Evolutionary conservation across 2,888 invertebrate genomes (phyloP).

Genomic region (Sarcophaga variegata): DNA sequence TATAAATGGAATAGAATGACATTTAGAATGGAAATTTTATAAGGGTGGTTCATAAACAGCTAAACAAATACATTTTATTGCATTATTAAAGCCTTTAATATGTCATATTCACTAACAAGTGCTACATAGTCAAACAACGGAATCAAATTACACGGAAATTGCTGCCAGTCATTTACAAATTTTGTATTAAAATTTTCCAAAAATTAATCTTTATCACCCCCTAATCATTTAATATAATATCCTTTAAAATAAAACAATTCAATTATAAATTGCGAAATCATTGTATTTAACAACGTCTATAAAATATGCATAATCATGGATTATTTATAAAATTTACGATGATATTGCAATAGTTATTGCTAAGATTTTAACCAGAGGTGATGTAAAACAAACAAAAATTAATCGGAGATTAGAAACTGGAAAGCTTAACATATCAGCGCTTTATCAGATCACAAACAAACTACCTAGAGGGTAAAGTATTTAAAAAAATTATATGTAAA

Average conservation of each 20-base stretch:
- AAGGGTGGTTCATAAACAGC: not conserved
- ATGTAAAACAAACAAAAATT: too few species aligned
- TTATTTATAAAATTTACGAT: conserved; percentile 36
- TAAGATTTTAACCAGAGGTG: not conserved
- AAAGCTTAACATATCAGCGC: too few species aligned
- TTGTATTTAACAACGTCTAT: conserved; percentile 21
- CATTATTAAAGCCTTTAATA: not conserved
- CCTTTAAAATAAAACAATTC: not conserved
- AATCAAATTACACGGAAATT: too few species aligned
- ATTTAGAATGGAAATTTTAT: not conserved
- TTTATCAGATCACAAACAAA: too few species aligned
- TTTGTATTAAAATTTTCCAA: too few species aligned
- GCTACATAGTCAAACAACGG: too few species aligned
- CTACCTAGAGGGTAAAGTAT: too few species aligned
- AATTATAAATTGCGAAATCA: conserved; percentile 7
- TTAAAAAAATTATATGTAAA: too few species aligned
- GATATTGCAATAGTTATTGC: conserved; percentile 8
- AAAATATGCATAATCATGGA: conserved; percentile 44
- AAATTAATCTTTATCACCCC: not conserved
- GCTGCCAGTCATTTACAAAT: not conserved
- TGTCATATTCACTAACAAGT: not conserved
- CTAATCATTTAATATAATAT: not conserved
- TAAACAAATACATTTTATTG: not conserved
- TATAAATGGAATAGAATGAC: not conserved
- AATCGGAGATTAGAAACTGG: too few species aligned